These are phyloP conservation scores for Aphelenchoides fujianensis DNA, from an alignment of 1,140 invertebrate species.

Conservation along the genomic window DNA sequence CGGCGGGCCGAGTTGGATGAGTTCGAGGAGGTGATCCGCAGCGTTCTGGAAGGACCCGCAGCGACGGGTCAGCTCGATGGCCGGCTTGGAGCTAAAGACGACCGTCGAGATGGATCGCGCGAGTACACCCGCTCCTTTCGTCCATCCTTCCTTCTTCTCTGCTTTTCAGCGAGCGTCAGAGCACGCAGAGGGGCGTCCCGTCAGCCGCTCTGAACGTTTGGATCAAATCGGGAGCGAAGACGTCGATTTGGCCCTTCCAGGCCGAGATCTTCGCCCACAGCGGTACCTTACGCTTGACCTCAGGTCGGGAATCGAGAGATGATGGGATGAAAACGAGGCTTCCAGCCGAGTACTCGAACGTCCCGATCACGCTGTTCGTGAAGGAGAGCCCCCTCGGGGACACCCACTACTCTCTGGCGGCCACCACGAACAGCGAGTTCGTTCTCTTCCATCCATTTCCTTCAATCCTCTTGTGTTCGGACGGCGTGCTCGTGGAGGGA, in stretches of 20 bases:
- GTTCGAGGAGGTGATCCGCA: slow-evolving; percentile 41
- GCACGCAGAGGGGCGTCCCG: slow-evolving; percentile 36
- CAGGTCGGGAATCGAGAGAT: too few species aligned
- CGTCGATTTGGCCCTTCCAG: slow-evolving; percentile 29
- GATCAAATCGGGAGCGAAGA: slow-evolving; percentile 11
- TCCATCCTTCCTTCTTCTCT: not conserved
- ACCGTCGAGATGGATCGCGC: slow-evolving; percentile 33
- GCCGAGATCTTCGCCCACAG: slow-evolving; percentile 30
- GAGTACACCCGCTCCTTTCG: too few species aligned
- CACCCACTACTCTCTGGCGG: slow-evolving; percentile 1
- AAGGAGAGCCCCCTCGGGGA: slow-evolving; percentile 28
- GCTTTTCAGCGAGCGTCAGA: slow-evolving; percentile 27
- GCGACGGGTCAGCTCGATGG: not conserved
- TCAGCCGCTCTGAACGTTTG: slow-evolving; percentile 39
- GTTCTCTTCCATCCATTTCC: slow-evolving; percentile 3
- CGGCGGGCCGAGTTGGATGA: slow-evolving; percentile 42
- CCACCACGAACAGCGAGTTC: slow-evolving; percentile 26
- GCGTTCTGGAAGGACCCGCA: slow-evolving; percentile 14
- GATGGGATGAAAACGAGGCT: too few species aligned
- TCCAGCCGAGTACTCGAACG: not conserved
- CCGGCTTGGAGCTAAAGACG: slow-evolving; percentile 19
- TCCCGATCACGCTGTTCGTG: not conserved
- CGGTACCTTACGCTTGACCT: not conserved
- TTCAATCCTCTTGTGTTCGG: not conserved
- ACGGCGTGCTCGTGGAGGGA: slow-evolving; percentile 14